phyloP scores from a whole-genome alignment of 2,113 vertebrate genomes.

The Agapornis roseicollis region DNA sequence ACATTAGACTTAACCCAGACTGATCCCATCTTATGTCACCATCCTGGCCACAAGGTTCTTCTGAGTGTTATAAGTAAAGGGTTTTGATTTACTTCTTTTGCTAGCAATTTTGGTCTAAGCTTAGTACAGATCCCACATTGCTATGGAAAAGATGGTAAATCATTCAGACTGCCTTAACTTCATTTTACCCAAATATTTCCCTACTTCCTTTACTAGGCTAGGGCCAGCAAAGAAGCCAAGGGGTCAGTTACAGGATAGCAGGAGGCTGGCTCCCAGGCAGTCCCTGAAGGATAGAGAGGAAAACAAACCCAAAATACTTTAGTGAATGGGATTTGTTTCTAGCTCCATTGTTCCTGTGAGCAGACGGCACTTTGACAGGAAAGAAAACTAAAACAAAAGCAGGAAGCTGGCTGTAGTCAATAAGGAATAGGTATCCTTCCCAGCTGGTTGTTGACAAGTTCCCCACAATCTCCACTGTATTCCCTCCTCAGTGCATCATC shows the following conservation, averaged over 20 bases:
- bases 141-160: neutral
- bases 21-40: neutral
- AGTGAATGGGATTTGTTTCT: conserved; percentile 4
- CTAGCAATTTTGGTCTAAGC: neutral
- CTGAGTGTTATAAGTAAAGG: neutral
- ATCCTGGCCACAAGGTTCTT: neutral
- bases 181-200: neutral
- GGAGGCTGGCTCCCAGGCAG: neutral
- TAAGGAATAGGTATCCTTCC: conserved; percentile 43
- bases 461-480: neutral
- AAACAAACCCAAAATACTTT: neutral
- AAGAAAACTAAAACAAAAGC: conserved; percentile 59
- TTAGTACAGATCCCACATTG: neutral
- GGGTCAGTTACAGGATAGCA: neutral
- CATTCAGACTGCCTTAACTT: neutral
- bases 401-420: conserved; percentile 40
- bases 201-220: neutral
- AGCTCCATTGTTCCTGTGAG: conserved; percentile 26
- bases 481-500: neutral
- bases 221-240: neutral
- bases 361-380: neutral
- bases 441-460: conserved; percentile 47
- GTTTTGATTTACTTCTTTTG: neutral
- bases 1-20: neutral
- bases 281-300: neutral